Base-by-base conservation (phyloP, 2,888 invertebrate genomes). In the Plebejus argus region DNA sequence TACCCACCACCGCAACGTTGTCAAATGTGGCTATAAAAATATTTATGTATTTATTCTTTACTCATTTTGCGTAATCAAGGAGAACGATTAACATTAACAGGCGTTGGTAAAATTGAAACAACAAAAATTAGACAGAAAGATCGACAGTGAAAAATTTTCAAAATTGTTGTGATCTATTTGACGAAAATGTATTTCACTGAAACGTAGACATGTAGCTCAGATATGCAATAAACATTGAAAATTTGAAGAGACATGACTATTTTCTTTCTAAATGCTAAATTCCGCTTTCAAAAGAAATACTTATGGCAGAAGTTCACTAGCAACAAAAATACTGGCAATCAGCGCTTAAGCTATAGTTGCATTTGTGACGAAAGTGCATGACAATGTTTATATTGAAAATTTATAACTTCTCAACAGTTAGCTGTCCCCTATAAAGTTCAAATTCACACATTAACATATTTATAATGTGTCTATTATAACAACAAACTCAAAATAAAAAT, bases 351-450 rank as follows among this genome's bases (percentile, higher is more conserved):
- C 72, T 72, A 72, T 20, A 20, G 10, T 23, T 39, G 72, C 49
- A 49, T 72, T 20, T 35, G 39, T 71, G 35, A 56, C 71, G 71
- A 77, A 77, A 77, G 77, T 78, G 77, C 78, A 70, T 58, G 74
- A 61, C 39, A 28, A 35, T 78, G 58, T 78, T 77, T 77, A 45
- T 49, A 61, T 77, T 61, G 39, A 77, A 78, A 77, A 76, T 77
- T 75, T 77, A 78, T 78, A 75, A 76, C 77, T 74, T 39, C 18
- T 33, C 23, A 70, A 78, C 78, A 78, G 78, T 77, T 78, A 78
- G 18, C 53, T 77, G 78, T 78, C 77, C 56, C 35, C 39, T 61
- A 39, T 56, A 56, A 33, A 39, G 10, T 20, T 53, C 3, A 28
- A 23, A 76, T 71, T 39, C 10, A 71, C 23, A 71, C 39, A 71